phyloP scores from a whole-genome alignment of 1,140 invertebrate genomes.

The Drosophila sp. region DNA sequence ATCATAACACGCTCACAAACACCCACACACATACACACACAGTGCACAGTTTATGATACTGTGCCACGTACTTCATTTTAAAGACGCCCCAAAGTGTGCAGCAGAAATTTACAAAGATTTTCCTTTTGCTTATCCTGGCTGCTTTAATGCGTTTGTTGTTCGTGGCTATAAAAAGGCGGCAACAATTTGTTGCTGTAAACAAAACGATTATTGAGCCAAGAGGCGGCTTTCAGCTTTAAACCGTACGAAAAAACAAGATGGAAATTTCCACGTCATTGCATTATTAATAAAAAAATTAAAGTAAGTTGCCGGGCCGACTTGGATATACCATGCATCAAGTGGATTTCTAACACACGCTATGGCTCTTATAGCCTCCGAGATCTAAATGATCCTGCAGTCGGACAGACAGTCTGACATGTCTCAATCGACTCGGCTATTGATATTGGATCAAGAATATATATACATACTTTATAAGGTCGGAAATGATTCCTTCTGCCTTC shows the following conservation, averaged over 20 bases:
- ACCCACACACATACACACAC: neutral
- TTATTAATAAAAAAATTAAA: conserved; percentile 13
- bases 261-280: conserved; percentile 31
- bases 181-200: conserved; percentile 41
- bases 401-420: too few relatives aligned
- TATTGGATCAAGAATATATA: too few relatives aligned
- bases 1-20: neutral
- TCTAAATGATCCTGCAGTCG: too few relatives aligned
- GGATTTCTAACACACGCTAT: too few relatives aligned
- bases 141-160: conserved; percentile 53
- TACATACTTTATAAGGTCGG: too few relatives aligned
- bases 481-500: too few relatives aligned
- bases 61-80: conserved; percentile 12
- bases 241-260: conserved; percentile 35
- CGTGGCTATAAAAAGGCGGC: conserved; percentile 28
- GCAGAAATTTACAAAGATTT: conserved; percentile 33
- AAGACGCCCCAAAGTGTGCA: conserved; percentile 44
- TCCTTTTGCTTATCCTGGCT: conserved; percentile 27
- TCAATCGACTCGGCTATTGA: too few relatives aligned
- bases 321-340: too few relatives aligned
- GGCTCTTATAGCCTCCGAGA: too few relatives aligned
- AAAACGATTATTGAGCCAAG: conserved; percentile 32
- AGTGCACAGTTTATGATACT: neutral
- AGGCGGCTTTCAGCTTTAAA: conserved; percentile 7
- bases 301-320: too few relatives aligned